These are phyloP conservation scores for Cyphomyrus plagiostoma DNA, from an alignment of 2,113 vertebrate species.

Conservation along the genomic window DNA sequence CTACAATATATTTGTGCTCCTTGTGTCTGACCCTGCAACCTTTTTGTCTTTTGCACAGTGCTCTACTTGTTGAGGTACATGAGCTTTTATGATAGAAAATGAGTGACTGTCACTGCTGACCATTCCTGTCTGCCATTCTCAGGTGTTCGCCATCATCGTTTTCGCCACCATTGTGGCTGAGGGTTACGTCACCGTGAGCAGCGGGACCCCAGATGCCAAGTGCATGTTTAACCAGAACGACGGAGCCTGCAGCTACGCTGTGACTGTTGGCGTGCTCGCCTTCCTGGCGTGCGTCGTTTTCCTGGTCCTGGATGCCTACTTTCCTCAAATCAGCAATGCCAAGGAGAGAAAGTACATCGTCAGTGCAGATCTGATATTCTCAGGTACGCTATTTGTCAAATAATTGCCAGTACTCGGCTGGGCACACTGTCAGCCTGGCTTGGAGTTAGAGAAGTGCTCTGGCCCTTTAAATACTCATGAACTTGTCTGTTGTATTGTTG, in stretches of 20 bases:
- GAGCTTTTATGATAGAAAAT: neutral
- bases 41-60: neutral
- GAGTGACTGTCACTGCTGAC: neutral
- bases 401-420: neutral
- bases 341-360: slow-evolving; percentile 76
- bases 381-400: slow-evolving; percentile 56
- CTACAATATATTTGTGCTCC: neutral
- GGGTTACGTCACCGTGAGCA: slow-evolving; percentile 53
- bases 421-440: neutral
- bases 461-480: neutral
- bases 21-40: neutral
- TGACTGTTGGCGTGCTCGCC: slow-evolving; percentile 71
- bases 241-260: slow-evolving; percentile 72
- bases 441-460: neutral
- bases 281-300: slow-evolving; percentile 76
- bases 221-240: slow-evolving; percentile 77
- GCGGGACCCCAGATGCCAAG: fast-evolving
- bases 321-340: slow-evolving; percentile 76
- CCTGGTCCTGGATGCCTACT: slow-evolving; percentile 67
- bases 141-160: slow-evolving; percentile 80
- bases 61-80: neutral
- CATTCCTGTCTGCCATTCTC: neutral
- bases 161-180: slow-evolving; percentile 76
- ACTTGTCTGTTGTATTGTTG: neutral
- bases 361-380: slow-evolving; percentile 71